A percentile compares a stretch with the other conserved stretches of the same genome.
Evolutionary conservation across 2,888 invertebrate species (phyloP).

Genomic region (Antheraea yamamai): DNA sequence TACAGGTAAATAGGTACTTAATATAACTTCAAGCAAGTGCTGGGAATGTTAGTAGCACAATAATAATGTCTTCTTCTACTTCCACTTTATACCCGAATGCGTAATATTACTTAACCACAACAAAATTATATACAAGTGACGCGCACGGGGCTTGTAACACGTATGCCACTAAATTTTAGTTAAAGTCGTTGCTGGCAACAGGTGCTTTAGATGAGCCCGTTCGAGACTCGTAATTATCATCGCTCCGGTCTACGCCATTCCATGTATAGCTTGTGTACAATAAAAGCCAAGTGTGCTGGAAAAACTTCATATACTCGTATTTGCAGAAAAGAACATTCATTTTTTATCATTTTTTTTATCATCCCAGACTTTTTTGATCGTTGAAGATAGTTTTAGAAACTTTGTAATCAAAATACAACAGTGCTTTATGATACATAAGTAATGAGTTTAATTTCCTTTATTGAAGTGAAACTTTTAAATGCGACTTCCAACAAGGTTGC

Average conservation of each 20-base stretch:
- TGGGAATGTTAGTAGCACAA: conserved; percentile 28
- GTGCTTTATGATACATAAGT: no score
- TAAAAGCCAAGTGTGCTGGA: conserved; percentile 10
- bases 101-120: conserved; percentile 67
- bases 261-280: conserved; percentile 23
- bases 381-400: not conserved
- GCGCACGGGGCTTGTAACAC: conserved; percentile 65
- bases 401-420: not conserved
- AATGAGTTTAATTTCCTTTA: not conserved
- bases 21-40: conserved; percentile 17
- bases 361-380: not conserved
- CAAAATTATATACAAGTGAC: conserved; percentile 74
- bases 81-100: conserved; percentile 47
- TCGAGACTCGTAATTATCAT: conserved; percentile 72
- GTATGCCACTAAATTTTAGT: conserved; percentile 77
- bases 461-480: no score
- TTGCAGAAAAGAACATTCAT: not conserved
- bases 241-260: conserved; percentile 49
- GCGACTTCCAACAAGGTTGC: no score
- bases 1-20: conserved; percentile 9
- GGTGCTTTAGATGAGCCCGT: conserved; percentile 71
- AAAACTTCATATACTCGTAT: not conserved
- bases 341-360: not conserved
- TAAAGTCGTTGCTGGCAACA: conserved; percentile 74
- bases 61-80: conserved; percentile 41